Base-by-base conservation (phyloP, 2,797 vertebrate species). In the Pseudomugil gertrudae region DNA sequence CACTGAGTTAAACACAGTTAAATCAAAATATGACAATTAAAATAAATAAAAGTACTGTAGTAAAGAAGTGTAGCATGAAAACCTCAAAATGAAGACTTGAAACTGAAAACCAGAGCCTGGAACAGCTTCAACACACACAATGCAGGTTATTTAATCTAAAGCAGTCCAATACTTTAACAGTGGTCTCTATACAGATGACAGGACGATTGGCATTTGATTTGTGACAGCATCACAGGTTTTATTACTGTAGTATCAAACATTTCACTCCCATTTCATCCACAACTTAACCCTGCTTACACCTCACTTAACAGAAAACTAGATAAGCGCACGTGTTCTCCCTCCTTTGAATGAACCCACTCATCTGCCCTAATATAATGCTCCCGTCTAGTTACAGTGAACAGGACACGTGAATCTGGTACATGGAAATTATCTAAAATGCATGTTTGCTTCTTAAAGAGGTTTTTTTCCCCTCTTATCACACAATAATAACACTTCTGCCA, bases 211-310 rank as follows among this genome's bases (percentile, higher is more conserved):
- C 13, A 27, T 66, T 69, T 48, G 10, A 51, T 52, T 74, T 52
- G 57, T 73, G 75, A 81, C 71, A 29, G 5, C 0, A 30, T 84
- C 79, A 85, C 63, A 53, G 60, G 66, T 66, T 92, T 92, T 91
- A 92, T 92, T 90, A 74, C 69, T 57, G 38, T 59, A 47, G 64
- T 86, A 89, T 83, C 68, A 84, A 89, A 89, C 85, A 90, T 65
- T 64, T 79, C 56, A 54, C 23, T 43, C 32, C 33, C 65, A 64
- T 15, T 65, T 38, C 52, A 54, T 33, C 43, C 63, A 63, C 45
- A 73, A 60, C 15, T 33, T 62, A 67, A 76, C 71, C 11, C 45
- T 23, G 26, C 29, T 29, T 57, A 66, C 51, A 72, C 43, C 36
- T 70, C 9, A 55, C 61, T 58, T 7, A 1, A 27, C 26, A 63